Base-by-base conservation (phyloP, 2,113 vertebrate species). In the Brienomyrus longianalis region DNA sequence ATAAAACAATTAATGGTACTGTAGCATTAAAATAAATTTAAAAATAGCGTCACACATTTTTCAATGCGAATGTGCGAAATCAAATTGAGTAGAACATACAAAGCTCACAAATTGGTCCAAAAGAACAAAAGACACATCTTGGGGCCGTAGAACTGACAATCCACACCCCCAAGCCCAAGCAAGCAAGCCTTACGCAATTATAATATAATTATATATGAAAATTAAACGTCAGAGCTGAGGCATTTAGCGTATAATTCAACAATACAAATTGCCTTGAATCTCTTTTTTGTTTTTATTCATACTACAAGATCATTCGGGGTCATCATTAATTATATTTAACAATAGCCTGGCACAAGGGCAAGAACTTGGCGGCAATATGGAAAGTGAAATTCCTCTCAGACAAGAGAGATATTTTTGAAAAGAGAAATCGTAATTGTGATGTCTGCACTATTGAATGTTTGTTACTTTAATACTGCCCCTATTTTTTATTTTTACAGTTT, bases 241-340 rank as follows among this genome's bases (percentile, higher is more conserved):
- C 83, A 86, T 51, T 86, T 86, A 48, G 45, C 47, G 3, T 5
- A 48, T 51, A 86, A 86, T 86, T 86, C 83, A 87, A 35, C 27
- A 87, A 87, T 52, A 51, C 48, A 39, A 87, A 87, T 19, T 35
- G 13, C 50, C 48, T 31, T 35, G 27, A 87, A 87, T 87, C 51
- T 87, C 15, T 87, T 54, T 54, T 52, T 87, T 86, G 45, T 86
- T 56, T 87, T 54, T 9, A 87, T 19, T 35, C n/a, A 52, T 56
- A 87, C n/a, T 54, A 35, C 27, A 54, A 87, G 48, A 56, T 56
- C 48, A 87, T 31, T 27, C 51, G 13, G 51, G n/a, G 48, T 87
- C 85, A 87, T 35, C 50, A 87, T 54, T 87, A 87, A 54, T 87
- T 87, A 87, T 39, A n/a, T 56, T 54, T 87, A 54, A 87, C 85